phyloP scores from a whole-genome alignment of 2,797 vertebrate species.

The Anabacerthia variegaticeps region DNA sequence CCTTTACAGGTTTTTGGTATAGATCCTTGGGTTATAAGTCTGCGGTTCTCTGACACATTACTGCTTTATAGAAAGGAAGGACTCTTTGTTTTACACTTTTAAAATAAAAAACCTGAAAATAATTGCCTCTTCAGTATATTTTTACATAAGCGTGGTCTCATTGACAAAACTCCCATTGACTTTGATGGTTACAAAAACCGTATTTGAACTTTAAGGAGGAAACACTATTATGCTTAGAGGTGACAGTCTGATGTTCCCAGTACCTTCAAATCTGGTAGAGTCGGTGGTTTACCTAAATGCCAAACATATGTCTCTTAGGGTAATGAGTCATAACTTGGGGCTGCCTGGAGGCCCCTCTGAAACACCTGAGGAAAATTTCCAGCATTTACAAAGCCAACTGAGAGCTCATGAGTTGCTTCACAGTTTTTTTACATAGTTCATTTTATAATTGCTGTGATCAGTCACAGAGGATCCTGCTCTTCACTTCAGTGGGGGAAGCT shows the following conservation, averaged over 20 bases:
- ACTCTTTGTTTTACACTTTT: conserved; percentile 4
- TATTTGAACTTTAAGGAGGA: background rate
- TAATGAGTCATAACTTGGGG: background rate
- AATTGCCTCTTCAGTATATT: background rate
- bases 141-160: background rate
- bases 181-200: background rate
- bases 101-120: conserved; percentile 2
- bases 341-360: background rate
- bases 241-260: background rate
- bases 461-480: background rate
- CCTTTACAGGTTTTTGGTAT: conserved; percentile 41
- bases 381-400: background rate
- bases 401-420: background rate
- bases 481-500: background rate
- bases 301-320: background rate
- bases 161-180: background rate
- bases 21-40: conserved; percentile 39
- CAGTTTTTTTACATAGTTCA: background rate
- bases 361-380: background rate
- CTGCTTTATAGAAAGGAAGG: background rate
- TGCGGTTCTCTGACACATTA: background rate
- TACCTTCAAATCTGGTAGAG: background rate
- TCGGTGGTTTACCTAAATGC: background rate
- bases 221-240: background rate
- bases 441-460: background rate